Evolutionary conservation across 92 coral and sea anemone genomes (phyloP), one percentile per base, ranked within the genome.

Genomic region (Desmophyllum pertusum): DNA sequence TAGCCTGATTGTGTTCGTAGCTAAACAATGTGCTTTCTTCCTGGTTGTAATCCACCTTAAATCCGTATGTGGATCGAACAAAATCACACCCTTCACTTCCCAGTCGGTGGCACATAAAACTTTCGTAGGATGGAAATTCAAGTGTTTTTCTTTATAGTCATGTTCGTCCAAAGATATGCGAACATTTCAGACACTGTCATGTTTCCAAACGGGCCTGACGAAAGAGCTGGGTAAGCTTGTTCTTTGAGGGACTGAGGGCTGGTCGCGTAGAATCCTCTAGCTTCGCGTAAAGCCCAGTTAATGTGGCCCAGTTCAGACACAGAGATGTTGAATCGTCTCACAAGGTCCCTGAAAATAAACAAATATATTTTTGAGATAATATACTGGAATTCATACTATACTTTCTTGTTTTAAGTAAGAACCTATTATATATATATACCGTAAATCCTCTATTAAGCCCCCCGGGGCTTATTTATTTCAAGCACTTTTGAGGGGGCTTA

Each of bases 181-280:
- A 13, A 14, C 83, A 78, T 78, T 11, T 78, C 59, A 6, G 55
- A 62, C 23, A 8, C 21, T 19, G 83, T 78, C 83, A 78, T 78
- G 55, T 78, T 62, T 39, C 73, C 71, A 39, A 78, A 78, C 27
- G 55, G 29, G 9, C 72, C 57, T 29, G 70, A 61, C 73, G 62
- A 0, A 6, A 78, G 73, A 29, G 71, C 8, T 2, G 83, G 73
- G 36, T 62, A 78, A 15, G 73, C 83, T 64, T 62, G 35, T 39
- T 61, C 72, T 19, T 78, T 78, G 18, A 78, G 35, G 6, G 53
- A 30, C 72, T 78, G 83, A 3, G 23, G 9, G 40, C 39, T 61
- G 33, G 50, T 39, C 18, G 72, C 80, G 35, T 31, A 36, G 14
- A 76, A 7, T 33, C 80, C 80, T 53, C 80, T 63, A 9, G 69